Conservation (phyloP, 2,113 vertebrate genomes). For the Nycticryphes semicollaris region DNA sequence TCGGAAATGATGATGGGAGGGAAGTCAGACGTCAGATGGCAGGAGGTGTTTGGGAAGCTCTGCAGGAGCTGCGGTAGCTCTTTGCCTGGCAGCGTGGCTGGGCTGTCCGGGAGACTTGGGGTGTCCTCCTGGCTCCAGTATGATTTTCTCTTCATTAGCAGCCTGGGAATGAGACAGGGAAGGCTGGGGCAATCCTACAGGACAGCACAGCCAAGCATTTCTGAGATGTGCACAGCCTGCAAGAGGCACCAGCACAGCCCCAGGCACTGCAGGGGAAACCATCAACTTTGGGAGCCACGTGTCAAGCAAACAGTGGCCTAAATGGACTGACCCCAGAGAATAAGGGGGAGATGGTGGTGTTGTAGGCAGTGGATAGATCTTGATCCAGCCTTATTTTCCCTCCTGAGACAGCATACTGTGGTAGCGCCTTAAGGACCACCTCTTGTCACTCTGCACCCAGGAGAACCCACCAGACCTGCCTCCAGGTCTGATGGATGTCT, state of each 20-base stretch:
- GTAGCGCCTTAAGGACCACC: not conserved
- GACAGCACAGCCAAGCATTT: not conserved
- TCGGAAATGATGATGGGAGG: not conserved
- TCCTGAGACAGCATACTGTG: not conserved
- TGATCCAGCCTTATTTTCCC: not conserved
- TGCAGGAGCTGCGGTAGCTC: not conserved
- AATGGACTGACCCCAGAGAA: not conserved
- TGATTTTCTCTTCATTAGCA: not conserved
- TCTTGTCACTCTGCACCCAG: not conserved
- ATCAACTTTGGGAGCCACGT: rapidly evolving
- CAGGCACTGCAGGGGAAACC: not conserved
- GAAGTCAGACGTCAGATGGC: rapidly evolving
- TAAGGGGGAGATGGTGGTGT: not conserved
- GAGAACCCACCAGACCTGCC: not conserved
- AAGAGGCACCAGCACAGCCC: not conserved
- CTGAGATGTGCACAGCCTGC: not conserved
- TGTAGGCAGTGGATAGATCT: not conserved
- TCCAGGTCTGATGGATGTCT: not conserved
- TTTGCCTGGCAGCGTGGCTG: not conserved
- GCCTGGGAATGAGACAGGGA: not conserved
- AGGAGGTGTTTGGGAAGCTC: not conserved
- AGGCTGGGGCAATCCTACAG: not conserved
- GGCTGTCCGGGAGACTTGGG: not conserved
- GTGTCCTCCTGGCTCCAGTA: not conserved
- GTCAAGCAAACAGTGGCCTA: not conserved